Conservation (phyloP, 2,888 invertebrate genomes). For the Epiblema foenella region DNA sequence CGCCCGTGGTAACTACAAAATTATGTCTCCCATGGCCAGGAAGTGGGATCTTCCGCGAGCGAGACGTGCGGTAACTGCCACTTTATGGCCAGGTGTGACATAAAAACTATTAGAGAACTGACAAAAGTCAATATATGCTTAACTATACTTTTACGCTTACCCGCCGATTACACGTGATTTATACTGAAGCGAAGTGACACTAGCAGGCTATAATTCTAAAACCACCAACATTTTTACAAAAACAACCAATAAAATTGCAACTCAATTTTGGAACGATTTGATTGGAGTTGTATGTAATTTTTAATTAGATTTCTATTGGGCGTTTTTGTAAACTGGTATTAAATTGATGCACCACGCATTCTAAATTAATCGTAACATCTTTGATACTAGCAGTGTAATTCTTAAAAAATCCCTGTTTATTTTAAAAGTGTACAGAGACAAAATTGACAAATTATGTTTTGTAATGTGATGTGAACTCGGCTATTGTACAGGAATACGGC, state of each 20-base stretch:
- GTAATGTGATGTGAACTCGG: background rate
- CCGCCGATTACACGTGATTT: conserved; percentile 3
- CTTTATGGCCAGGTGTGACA: too few relatives aligned
- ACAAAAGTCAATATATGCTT: conserved; percentile 1
- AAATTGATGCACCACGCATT: background rate
- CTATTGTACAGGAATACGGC: background rate
- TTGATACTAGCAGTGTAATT: background rate
- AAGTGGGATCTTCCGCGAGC: too few relatives aligned
- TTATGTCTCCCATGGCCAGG: too few relatives aligned
- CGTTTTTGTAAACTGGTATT: background rate
- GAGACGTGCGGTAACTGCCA: too few relatives aligned
- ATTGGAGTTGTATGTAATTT: background rate
- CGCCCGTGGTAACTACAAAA: too few relatives aligned
- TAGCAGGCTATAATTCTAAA: background rate
- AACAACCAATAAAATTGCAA: conserved; percentile 42
- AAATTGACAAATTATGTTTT: background rate
- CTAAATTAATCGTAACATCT: background rate
- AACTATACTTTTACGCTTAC: background rate
- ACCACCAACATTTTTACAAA: background rate
- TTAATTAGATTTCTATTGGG: too few relatives aligned
- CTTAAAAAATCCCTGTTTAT: background rate
- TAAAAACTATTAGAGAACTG: conserved; percentile 14
- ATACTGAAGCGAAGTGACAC: conserved; percentile 14
- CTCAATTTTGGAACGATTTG: background rate
- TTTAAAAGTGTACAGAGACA: background rate